Conservation (phyloP, 2,888 invertebrate species). For the Timema cristinae region DNA sequence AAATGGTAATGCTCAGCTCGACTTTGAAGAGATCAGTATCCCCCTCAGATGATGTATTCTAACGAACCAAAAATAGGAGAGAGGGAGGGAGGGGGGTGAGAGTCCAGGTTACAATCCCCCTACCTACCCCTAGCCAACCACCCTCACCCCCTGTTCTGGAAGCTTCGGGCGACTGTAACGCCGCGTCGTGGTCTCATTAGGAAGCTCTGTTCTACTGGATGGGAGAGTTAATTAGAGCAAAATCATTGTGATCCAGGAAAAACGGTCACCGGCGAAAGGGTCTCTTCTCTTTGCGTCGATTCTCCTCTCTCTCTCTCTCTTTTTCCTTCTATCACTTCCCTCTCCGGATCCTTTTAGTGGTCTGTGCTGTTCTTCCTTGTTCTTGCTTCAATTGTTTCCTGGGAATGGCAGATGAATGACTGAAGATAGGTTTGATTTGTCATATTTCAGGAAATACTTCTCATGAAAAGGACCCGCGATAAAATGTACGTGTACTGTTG, state of each 20-base stretch:
- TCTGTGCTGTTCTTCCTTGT: slow-evolving; percentile 8
- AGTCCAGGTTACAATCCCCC: slow-evolving; percentile 9
- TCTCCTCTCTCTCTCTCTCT: slow-evolving; percentile 40
- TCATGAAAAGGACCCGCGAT: too few relatives aligned
- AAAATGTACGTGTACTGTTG: too few relatives aligned
- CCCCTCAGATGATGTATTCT: slow-evolving; percentile 21
- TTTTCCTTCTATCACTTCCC: slow-evolving; percentile 38
- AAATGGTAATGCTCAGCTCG: slow-evolving; percentile 8
- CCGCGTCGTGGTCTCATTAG: slow-evolving; percentile 25
- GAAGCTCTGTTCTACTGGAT: slow-evolving; percentile 20
- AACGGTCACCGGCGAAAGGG: slow-evolving; percentile 37
- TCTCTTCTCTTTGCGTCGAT: slow-evolving; percentile 53
- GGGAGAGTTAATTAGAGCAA: slow-evolving; percentile 26
- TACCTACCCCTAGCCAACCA: not conserved
- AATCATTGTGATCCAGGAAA: slow-evolving; percentile 35
- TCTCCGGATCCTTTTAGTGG: slow-evolving; percentile 19
- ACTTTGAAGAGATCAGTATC: slow-evolving; percentile 16
- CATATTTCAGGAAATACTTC: too few relatives aligned
- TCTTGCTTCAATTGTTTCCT: not conserved
- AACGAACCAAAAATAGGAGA: slow-evolving; percentile 20
- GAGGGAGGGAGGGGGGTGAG: slow-evolving; percentile 22
- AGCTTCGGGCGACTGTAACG: slow-evolving; percentile 17
- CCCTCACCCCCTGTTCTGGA: slow-evolving; percentile 9
- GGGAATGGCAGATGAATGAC: too few relatives aligned
- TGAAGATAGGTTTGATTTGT: too few relatives aligned